Conservation (phyloP, 2,797 vertebrate species). For the Propithecus deckenii region DNA sequence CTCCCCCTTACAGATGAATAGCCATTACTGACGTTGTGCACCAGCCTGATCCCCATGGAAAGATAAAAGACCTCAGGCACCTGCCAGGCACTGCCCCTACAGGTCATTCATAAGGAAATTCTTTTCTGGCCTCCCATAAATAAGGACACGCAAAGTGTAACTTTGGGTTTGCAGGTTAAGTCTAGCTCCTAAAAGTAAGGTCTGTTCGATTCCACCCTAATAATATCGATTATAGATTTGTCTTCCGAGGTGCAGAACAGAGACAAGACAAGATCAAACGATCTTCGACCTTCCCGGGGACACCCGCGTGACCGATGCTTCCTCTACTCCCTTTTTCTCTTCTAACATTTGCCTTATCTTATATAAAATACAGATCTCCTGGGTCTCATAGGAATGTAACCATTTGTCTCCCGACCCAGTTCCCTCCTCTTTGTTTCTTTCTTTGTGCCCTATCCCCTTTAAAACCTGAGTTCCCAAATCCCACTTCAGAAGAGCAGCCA, state of each 20-base stretch:
- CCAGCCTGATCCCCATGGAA: background rate
- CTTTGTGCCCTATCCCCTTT: no score
- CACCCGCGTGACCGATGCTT: background rate
- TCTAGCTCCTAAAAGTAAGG: background rate
- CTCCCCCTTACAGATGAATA: background rate
- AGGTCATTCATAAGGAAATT: background rate
- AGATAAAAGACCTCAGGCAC: no score
- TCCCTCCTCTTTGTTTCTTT: background rate
- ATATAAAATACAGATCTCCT: background rate
- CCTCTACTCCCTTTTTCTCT: background rate
- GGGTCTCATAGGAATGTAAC: background rate
- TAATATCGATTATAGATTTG: background rate
- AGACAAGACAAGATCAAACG: background rate
- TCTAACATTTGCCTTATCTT: background rate
- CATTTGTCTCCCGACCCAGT: background rate
- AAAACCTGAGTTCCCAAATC: no score
- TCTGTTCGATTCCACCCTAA: background rate
- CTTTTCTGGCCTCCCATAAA: background rate
- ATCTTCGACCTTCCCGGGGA: background rate
- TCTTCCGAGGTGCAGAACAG: background rate
- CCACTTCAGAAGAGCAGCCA: no score
- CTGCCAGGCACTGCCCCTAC: background rate
- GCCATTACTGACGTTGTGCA: background rate
- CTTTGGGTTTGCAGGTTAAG: background rate
- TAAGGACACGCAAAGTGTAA: background rate